These are phyloP conservation scores for Bryconaethiops microstoma DNA, from an alignment of 2,797 vertebrate species.

Conservation along the genomic window DNA sequence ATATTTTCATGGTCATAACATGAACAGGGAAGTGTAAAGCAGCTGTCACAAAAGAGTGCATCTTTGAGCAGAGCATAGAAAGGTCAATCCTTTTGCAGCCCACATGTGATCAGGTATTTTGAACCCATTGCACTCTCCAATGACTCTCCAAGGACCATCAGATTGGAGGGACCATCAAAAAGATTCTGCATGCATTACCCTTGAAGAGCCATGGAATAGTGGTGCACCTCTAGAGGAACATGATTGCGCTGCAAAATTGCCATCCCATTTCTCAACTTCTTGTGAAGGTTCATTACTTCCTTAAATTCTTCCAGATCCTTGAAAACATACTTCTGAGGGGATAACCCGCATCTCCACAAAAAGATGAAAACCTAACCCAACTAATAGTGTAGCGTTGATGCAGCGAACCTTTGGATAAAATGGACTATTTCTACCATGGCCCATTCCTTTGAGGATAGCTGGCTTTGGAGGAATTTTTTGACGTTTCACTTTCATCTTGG, in stretches of 20 bases:
- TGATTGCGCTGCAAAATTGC: background rate
- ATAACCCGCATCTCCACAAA: background rate
- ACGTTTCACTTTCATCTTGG: conserved; percentile 16
- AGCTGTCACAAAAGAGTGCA: background rate
- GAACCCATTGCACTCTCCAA: background rate
- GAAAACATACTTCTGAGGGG: background rate
- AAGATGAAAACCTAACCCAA: background rate
- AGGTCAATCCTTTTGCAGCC: background rate
- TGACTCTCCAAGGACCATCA: background rate
- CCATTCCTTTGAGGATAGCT: background rate
- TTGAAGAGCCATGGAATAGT: too few relatives aligned
- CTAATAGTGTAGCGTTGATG: background rate
- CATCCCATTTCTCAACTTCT: background rate
- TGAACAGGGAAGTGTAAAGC: background rate
- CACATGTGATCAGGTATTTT: background rate
- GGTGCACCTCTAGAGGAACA: background rate
- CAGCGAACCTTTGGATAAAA: background rate
- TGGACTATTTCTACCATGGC: background rate
- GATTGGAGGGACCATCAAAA: background rate
- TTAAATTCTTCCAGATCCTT: background rate
- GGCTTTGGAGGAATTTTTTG: background rate
- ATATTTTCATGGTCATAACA: too few relatives aligned
- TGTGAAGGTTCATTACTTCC: background rate
- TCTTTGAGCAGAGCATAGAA: background rate
- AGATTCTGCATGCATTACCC: background rate